Percentiles rank a stretch among this genome's conserved stretches.
These are phyloP conservation scores for Lethrus apterus DNA, from an alignment of 1,140 invertebrate genomes.

Conservation along the genomic window DNA sequence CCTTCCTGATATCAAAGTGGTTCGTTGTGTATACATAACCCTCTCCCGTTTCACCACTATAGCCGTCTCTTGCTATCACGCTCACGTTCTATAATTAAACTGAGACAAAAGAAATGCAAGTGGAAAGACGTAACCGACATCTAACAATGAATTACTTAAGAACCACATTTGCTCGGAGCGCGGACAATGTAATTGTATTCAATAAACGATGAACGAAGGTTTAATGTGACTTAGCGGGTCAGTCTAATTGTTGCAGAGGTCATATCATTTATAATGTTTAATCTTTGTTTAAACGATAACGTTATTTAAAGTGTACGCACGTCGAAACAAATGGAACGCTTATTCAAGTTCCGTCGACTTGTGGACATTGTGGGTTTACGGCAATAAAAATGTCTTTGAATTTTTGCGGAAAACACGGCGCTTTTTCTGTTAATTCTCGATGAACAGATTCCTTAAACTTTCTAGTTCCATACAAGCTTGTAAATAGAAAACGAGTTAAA, in stretches of 20 bases:
- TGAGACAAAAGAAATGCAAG: background rate
- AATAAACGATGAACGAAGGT: conserved; percentile 29
- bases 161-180: conserved; percentile 19
- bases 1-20: conserved; percentile 14
- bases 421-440: no score
- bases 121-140: background rate
- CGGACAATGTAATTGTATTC: conserved; percentile 30
- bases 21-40: background rate
- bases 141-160: conserved; percentile 22
- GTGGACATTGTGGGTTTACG: no score
- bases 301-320: conserved; percentile 29
- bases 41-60: background rate
- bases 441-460: no score
- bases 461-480: no score
- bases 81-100: background rate
- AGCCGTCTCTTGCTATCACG: background rate
- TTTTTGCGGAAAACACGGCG: no score
- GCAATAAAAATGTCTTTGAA: no score
- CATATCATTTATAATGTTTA: conserved; percentile 37
- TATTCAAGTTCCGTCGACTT: no score
- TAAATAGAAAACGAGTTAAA: no score
- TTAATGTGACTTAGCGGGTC: conserved; percentile 32
- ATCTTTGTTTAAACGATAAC: conserved; percentile 35
- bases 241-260: conserved; percentile 36
- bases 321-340: conserved; percentile 21